Evolutionary conservation across 2,797 vertebrate species (phyloP).

Genomic region (Squalus acanthias): DNA sequence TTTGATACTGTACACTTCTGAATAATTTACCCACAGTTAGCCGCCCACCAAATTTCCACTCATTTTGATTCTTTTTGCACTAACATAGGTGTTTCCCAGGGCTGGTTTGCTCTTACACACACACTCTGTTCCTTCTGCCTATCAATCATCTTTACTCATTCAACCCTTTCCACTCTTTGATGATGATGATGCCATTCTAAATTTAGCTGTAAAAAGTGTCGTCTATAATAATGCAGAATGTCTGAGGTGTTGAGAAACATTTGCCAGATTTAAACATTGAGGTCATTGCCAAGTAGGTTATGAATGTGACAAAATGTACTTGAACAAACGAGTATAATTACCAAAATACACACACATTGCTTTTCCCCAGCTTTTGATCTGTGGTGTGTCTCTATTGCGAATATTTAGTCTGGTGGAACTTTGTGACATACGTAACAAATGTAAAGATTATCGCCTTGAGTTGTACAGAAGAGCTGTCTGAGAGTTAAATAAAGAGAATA

Average conservation of each 20-base stretch:
- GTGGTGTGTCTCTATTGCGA: background rate
- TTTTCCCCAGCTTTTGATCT: background rate
- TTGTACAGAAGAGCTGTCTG: background rate
- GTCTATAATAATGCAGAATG: background rate
- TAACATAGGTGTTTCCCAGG: background rate
- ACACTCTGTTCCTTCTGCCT: background rate
- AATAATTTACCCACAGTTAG: background rate
- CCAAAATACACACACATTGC: background rate
- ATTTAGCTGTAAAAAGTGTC: background rate
- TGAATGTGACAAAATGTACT: conserved; percentile 15
- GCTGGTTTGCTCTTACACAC: background rate
- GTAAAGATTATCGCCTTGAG: conserved; percentile 24
- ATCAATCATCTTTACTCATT: background rate
- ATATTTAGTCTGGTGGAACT: conserved; percentile 25
- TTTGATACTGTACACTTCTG: background rate
- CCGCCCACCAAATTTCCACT: background rate
- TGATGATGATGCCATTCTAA: background rate
- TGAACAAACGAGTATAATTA: background rate
- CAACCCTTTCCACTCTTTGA: background rate
- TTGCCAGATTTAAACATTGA: background rate
- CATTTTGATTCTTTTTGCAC: background rate
- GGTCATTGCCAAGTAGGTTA: background rate
- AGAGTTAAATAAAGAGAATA: conserved; percentile 21
- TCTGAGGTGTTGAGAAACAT: background rate
- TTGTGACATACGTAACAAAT: background rate